phyloP scores from a whole-genome alignment of 2,113 vertebrate species.

The Cebidichthys violaceus region DNA sequence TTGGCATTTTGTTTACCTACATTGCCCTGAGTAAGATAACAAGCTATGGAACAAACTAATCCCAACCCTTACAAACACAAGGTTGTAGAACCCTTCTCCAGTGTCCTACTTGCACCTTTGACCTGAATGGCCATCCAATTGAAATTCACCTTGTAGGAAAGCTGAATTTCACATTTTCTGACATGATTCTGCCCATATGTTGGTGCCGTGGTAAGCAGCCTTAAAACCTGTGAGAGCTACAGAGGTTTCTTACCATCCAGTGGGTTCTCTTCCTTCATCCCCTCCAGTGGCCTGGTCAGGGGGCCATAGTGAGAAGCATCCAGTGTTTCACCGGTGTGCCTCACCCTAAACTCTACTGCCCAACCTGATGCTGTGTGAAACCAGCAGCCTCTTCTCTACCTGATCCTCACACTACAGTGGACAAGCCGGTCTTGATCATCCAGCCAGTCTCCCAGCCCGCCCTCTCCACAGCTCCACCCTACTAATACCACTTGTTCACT shows the following conservation, averaged over 20 bases:
- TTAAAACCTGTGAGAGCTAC: not conserved
- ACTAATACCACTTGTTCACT: conserved; percentile 64
- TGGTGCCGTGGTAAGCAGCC: not conserved
- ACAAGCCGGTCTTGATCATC: conserved; percentile 38
- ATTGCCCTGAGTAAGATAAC: not conserved
- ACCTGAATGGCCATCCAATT: not conserved
- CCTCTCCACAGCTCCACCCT: conserved; percentile 68
- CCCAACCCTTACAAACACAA: not conserved
- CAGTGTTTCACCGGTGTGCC: conserved; percentile 51
- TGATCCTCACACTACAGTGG: conserved; percentile 24
- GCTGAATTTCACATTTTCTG: not conserved
- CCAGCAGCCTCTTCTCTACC: conserved; percentile 36
- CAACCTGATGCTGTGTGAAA: conserved; percentile 5
- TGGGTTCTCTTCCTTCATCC: conserved; percentile 82
- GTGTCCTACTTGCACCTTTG: not conserved
- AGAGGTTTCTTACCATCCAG: conserved; percentile 79
- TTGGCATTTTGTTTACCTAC: not conserved
- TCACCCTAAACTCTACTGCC: conserved; percentile 41
- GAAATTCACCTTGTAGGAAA: not conserved
- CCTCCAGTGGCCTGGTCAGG: conserved; percentile 61
- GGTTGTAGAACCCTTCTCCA: not conserved
- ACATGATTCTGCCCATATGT: not conserved
- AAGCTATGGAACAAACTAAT: not conserved
- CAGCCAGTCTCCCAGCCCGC: conserved; percentile 26
- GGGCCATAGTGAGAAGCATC: conserved; percentile 52